phyloP scores from a whole-genome alignment of 23 tunicate genomes.

The Aplidium turbinatum region DNA sequence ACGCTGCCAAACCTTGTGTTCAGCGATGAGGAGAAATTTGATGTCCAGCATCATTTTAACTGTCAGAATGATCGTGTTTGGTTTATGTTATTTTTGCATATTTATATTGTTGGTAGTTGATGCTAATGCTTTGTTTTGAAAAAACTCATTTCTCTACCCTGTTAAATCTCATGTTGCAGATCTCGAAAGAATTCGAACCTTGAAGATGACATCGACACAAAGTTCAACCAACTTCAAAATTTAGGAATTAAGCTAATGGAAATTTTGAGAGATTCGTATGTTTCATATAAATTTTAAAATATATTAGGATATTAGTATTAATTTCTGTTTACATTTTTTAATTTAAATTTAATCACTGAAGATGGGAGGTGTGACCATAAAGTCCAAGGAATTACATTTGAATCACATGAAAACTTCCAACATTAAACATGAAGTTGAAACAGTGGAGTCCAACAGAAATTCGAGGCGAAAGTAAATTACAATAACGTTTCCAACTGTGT shows the following conservation, averaged over 20 bases:
- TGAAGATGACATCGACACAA: conserved; percentile 90
- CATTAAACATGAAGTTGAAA: too few relatives aligned
- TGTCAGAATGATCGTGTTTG: neutral
- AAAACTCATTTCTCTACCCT: too few relatives aligned
- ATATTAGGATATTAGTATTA: neutral
- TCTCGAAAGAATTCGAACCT: conserved; percentile 74
- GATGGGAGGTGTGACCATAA: too few relatives aligned
- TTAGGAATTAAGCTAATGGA: conserved; percentile 78
- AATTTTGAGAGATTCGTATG: conserved; percentile 73
- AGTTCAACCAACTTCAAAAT: conserved; percentile 71
- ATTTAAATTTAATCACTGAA: neutral
- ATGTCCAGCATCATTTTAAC: too few relatives aligned
- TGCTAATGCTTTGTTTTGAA: too few relatives aligned
- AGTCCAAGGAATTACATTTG: neutral
- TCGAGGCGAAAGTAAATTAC: too few relatives aligned
- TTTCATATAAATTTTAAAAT: neutral
- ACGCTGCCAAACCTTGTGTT: too few relatives aligned
- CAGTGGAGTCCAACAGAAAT: too few relatives aligned
- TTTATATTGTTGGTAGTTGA: neutral
- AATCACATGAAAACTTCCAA: too few relatives aligned
- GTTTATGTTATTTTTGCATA: neutral
- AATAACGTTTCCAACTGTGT: too few relatives aligned
- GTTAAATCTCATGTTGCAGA: too few relatives aligned
- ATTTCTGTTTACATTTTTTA: neutral
- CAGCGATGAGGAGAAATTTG: too few relatives aligned